phyloP scores from a whole-genome alignment of 2,797 vertebrate genomes.

The Emys orbicularis region DNA sequence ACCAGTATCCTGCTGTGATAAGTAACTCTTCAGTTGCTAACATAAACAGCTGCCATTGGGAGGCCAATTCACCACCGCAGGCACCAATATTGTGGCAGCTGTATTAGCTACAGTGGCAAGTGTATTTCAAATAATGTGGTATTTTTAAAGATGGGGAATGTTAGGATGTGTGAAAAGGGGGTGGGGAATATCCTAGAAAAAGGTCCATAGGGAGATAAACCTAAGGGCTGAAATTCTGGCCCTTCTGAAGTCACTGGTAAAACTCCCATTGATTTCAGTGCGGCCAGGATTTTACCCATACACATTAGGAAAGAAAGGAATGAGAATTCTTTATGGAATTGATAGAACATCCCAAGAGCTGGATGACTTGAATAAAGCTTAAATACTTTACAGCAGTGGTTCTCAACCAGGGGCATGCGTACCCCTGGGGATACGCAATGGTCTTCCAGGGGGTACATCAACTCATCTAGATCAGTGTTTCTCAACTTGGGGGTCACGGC shows the following conservation, averaged over 20 bases:
- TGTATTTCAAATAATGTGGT: fast-evolving
- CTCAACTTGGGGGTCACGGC: no score
- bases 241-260: not conserved
- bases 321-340: not conserved
- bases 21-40: not conserved
- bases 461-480: no score
- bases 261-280: not conserved
- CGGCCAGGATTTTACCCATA: not conserved
- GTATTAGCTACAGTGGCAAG: not conserved
- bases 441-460: no score
- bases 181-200: fast-evolving
- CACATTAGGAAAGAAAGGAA: not conserved
- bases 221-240: not conserved
- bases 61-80: not conserved
- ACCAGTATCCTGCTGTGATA: not conserved
- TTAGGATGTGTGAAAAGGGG: fast-evolving
- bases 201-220: not conserved
- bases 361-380: not conserved
- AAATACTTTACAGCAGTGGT: not conserved
- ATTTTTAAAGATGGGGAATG: not conserved
- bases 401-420: no score
- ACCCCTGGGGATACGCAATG: no score
- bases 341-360: not conserved
- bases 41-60: not conserved
- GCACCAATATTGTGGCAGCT: not conserved